Percentiles rank a stretch among this genome's conserved stretches.
Evolutionary conservation across 2,113 vertebrate genomes (phyloP).

Genomic region (Chamaea fasciata): DNA sequence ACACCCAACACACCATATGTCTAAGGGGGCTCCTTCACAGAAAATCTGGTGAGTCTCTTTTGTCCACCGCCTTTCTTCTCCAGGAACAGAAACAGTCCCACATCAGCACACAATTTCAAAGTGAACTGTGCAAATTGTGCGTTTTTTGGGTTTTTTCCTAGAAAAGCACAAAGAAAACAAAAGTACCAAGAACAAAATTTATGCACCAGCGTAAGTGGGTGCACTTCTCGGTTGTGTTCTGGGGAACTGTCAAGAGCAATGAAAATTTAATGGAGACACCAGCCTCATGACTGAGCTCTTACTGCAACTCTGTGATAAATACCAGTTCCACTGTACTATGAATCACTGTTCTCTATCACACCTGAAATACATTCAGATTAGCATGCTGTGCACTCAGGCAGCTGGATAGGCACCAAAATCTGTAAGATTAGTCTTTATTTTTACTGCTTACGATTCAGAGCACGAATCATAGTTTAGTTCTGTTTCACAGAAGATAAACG

Average conservation of each 20-base stretch:
- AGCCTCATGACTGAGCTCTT: not conserved
- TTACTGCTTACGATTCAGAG: not conserved
- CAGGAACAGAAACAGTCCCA: not conserved
- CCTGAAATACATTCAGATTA: not conserved
- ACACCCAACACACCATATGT: not conserved
- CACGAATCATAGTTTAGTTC: not conserved
- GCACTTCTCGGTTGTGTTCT: fast-evolving
- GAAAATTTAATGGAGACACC: not conserved
- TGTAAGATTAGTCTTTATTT: not conserved
- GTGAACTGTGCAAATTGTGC: fast-evolving
- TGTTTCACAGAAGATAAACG: not conserved
- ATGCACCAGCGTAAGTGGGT: not conserved
- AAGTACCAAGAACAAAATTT: not conserved
- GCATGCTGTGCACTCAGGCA: not conserved
- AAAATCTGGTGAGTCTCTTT: not conserved
- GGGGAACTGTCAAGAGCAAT: not conserved
- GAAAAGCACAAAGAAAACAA: not conserved
- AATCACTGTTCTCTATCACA: not conserved
- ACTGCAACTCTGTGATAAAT: not conserved
- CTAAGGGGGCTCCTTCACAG: not conserved
- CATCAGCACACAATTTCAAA: not conserved
- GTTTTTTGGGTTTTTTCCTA: not conserved
- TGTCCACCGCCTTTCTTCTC: not conserved
- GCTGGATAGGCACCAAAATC: not conserved
- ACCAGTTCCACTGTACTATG: not conserved